These are phyloP conservation scores for Prietella phreatophila DNA, from an alignment of 2,113 vertebrate genomes.

Conservation along the genomic window DNA sequence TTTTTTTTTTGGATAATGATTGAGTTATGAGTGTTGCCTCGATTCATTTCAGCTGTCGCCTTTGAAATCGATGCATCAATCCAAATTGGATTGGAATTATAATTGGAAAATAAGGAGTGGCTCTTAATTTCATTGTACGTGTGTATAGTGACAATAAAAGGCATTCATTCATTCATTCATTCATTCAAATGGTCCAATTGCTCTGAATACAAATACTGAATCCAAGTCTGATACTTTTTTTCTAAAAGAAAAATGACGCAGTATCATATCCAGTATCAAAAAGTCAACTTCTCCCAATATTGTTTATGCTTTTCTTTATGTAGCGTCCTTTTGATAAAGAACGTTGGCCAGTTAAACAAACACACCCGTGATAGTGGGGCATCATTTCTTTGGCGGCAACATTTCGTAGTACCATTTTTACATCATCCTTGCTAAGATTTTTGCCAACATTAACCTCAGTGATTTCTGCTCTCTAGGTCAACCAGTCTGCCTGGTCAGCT, in stretches of 20 bases:
- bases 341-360: background rate
- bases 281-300: background rate
- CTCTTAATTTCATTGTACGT: too few relatives aligned
- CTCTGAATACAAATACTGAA: background rate
- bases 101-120: too few relatives aligned
- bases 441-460: background rate
- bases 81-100: too few relatives aligned
- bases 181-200: background rate
- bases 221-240: background rate
- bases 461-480: background rate
- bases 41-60: background rate
- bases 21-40: too few relatives aligned
- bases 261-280: background rate
- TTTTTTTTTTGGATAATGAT: too few relatives aligned
- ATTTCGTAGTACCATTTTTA: background rate
- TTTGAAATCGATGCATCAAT: background rate
- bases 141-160: too few relatives aligned
- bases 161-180: too few relatives aligned
- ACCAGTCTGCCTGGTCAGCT: background rate
- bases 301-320: background rate
- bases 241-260: background rate
- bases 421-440: background rate
- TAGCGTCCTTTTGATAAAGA: background rate
- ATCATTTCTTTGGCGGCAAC: background rate
- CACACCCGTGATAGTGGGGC: background rate